These are phyloP conservation scores for Desoria tigrina DNA, from an alignment of 2,888 invertebrate species.

Conservation along the genomic window DNA sequence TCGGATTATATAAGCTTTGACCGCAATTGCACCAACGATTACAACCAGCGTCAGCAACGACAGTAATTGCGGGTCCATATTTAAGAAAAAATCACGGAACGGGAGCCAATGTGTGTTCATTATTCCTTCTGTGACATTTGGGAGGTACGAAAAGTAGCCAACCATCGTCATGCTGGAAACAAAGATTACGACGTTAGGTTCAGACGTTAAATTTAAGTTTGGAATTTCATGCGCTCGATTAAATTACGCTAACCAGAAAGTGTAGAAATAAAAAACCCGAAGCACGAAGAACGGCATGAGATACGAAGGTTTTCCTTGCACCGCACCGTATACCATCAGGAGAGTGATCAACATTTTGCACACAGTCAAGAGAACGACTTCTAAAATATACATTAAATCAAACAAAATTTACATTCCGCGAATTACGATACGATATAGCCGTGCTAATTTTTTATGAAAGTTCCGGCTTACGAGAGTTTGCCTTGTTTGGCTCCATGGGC, in stretches of 20 bases:
- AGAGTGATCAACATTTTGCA: constrained; percentile 80
- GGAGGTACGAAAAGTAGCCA: constrained; percentile 77
- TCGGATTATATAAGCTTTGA: constrained; percentile 76
- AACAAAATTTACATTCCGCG: too few relatives aligned
- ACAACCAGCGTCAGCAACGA: constrained; percentile 60
- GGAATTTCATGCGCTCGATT: too few relatives aligned
- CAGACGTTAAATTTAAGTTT: too few relatives aligned
- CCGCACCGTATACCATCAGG: constrained; percentile 82
- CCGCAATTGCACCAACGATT: constrained; percentile 70
- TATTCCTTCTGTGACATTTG: constrained; percentile 74
- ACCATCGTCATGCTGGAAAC: constrained; percentile 70
- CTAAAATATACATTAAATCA: too few relatives aligned
- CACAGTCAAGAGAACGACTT: constrained; percentile 76
- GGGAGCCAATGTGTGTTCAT: constrained; percentile 74
- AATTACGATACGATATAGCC: too few relatives aligned
- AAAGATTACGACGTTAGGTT: too few relatives aligned
- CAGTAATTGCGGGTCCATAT: constrained; percentile 68
- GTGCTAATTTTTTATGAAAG: too few relatives aligned
- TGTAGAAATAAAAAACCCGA: constrained; percentile 86
- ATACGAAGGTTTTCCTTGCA: constrained; percentile 79
- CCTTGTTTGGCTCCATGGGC: constrained; percentile 42
- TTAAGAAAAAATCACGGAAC: constrained; percentile 71
- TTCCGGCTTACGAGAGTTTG: constrained; percentile 50
- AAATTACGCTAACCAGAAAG: constrained; percentile 71
- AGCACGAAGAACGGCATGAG: constrained; percentile 87